Conservation (phyloP, 2,797 vertebrate genomes). For the Lindbergichthys nudifrons region DNA sequence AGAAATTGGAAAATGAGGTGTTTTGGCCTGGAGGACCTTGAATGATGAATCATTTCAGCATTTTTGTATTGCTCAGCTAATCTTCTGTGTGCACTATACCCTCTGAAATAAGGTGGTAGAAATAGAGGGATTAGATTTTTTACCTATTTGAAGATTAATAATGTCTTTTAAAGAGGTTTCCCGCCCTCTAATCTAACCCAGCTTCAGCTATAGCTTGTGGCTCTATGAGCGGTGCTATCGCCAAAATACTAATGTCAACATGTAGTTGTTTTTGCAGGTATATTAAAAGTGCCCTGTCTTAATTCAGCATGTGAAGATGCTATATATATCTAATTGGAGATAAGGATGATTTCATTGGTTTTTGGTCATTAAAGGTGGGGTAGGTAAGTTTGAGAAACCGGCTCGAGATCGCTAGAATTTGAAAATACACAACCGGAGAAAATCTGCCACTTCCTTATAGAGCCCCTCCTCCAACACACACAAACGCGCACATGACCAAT, state of each 20-base stretch:
- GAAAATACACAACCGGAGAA: too few relatives aligned
- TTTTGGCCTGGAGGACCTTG: conserved; percentile 30
- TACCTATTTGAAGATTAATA: conserved; percentile 14
- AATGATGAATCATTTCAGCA: conserved; percentile 38
- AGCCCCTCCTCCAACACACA: too few relatives aligned
- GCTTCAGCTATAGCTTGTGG: background rate
- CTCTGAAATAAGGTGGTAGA: conserved; percentile 5
- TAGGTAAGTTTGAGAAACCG: too few relatives aligned
- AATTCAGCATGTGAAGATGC: background rate
- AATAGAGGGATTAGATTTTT: conserved; percentile 16
- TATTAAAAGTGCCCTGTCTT: background rate
- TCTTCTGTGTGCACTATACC: background rate
- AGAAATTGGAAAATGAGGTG: conserved; percentile 43
- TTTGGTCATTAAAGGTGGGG: background rate
- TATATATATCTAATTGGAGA: background rate
- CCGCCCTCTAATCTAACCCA: background rate
- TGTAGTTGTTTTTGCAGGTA: background rate
- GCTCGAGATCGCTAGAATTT: too few relatives aligned
- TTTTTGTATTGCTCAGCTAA: conserved; percentile 3
- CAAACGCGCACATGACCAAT: too few relatives aligned
- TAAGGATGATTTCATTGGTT: background rate
- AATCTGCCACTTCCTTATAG: too few relatives aligned
- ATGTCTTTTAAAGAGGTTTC: background rate
- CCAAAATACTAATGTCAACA: conserved; percentile 2
- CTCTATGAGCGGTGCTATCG: background rate